Evolutionary conservation across 2,888 invertebrate genomes (phyloP).

Genomic region (Oxycera nigricornis): DNA sequence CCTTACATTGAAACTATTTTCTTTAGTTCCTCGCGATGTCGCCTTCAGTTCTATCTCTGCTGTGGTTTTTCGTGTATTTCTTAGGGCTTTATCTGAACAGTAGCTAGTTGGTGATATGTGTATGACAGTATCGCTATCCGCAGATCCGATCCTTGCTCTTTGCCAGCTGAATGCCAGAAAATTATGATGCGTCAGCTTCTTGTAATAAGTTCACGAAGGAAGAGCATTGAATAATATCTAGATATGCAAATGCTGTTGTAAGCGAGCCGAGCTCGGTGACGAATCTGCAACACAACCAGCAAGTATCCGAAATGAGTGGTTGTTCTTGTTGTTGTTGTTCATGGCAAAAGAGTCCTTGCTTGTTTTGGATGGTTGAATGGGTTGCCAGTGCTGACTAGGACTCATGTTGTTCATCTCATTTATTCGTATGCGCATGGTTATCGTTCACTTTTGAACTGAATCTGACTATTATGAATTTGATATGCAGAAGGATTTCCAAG

Average conservation of each 20-base stretch:
- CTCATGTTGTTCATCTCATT: no score
- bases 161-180: conserved; percentile 1
- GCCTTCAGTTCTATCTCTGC: background rate
- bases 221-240: conserved; percentile 13
- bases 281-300: background rate
- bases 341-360: no score
- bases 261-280: conserved; percentile 1
- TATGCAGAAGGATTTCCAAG: no score
- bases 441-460: no score
- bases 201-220: background rate
- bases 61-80: background rate
- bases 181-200: background rate
- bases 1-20: no score
- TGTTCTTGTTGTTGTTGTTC: no score
- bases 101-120: background rate
- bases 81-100: background rate
- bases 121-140: conserved; percentile 6
- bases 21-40: background rate
- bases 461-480: no score
- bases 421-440: no score
- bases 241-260: conserved; percentile 17
- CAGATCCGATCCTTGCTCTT: background rate
- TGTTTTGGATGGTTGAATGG: no score
- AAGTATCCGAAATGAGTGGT: background rate
- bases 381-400: no score